Conservation (phyloP, 64 coral and sea anemone species). For the Stichodactyla mertensii region DNA sequence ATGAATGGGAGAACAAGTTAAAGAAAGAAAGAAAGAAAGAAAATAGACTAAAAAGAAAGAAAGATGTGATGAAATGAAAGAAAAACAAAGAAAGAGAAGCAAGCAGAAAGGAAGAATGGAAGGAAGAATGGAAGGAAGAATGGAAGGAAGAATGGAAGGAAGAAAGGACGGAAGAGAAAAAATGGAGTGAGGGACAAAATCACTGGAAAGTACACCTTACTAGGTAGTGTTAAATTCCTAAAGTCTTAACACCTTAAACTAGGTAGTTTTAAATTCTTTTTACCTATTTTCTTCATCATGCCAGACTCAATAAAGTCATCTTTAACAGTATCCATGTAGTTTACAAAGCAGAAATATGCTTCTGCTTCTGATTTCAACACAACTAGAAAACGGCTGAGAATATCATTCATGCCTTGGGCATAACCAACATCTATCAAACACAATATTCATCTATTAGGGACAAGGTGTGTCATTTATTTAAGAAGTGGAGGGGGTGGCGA, state of each 20-base stretch:
- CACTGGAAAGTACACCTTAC: too few relatives aligned
- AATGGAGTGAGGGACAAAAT: background rate
- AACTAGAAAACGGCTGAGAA: slow-evolving; percentile 86
- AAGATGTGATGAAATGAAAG: too few relatives aligned
- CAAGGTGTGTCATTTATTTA: too few relatives aligned
- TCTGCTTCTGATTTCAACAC: slow-evolving; percentile 79
- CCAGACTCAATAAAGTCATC: slow-evolving; percentile 84
- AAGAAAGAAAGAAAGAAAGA: background rate
- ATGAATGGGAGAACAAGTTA: too few relatives aligned
- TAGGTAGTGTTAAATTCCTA: background rate
- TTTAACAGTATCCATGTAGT: slow-evolving; percentile 83
- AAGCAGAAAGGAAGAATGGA: too few relatives aligned
- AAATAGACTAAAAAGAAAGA: background rate
- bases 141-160: too few relatives aligned
- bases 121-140: too few relatives aligned
- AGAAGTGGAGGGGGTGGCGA: too few relatives aligned
- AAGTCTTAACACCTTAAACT: too few relatives aligned
- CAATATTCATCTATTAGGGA: background rate
- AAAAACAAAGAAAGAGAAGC: too few relatives aligned
- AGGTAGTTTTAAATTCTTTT: background rate
- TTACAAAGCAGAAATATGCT: slow-evolving; percentile 85
- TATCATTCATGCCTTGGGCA: slow-evolving; percentile 93
- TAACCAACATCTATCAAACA: slow-evolving; percentile 73
- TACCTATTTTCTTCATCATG: slow-evolving; percentile 93
- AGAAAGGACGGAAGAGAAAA: too few relatives aligned